Percentiles rank a stretch among this genome's conserved stretches.
Evolutionary conservation across 2,888 invertebrate species (phyloP).

Genomic region (Portevinia maculata): DNA sequence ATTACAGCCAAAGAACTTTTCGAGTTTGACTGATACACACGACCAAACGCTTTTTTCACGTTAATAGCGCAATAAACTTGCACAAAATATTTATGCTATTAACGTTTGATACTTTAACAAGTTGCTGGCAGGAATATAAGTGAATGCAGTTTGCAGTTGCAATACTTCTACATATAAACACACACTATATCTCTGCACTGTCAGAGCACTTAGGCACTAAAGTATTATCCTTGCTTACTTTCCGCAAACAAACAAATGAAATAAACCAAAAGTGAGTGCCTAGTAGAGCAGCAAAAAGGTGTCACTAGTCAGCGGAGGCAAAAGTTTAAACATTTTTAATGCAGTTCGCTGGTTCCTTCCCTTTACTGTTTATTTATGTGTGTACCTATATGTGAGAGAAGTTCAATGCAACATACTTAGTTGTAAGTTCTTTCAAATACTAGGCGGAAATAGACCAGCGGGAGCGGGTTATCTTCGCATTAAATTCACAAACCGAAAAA

Average conservation of each 20-base stretch:
- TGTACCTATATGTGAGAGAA: not conserved
- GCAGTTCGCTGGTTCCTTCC: conserved; percentile 42
- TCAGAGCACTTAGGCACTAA: conserved; percentile 38
- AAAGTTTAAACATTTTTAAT: conserved; percentile 66
- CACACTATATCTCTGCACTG: conserved; percentile 19
- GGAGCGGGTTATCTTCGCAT: conserved; percentile 64
- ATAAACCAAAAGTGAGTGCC: conserved; percentile 38
- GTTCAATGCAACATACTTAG: not conserved
- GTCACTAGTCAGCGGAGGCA: conserved; percentile 66
- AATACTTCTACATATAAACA: conserved; percentile 4
- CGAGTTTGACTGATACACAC: conserved; percentile 1
- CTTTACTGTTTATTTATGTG: not conserved
- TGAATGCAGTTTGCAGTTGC: not conserved
- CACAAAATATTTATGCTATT: conserved; percentile 16
- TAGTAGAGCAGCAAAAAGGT: conserved; percentile 67
- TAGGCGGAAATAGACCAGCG: conserved; percentile 35
- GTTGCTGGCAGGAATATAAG: conserved; percentile 3
- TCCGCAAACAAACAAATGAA: conserved; percentile 49
- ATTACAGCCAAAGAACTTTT: conserved; percentile 13
- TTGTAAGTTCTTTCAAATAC: conserved; percentile 34
- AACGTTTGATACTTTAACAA: conserved; percentile 5
- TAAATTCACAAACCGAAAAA: conserved; percentile 59
- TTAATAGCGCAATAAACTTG: not conserved
- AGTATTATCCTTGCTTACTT: conserved; percentile 53
- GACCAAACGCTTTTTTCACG: not conserved